phyloP scores from a whole-genome alignment of 2,113 vertebrate genomes.

The Fulmarus glacialis region DNA sequence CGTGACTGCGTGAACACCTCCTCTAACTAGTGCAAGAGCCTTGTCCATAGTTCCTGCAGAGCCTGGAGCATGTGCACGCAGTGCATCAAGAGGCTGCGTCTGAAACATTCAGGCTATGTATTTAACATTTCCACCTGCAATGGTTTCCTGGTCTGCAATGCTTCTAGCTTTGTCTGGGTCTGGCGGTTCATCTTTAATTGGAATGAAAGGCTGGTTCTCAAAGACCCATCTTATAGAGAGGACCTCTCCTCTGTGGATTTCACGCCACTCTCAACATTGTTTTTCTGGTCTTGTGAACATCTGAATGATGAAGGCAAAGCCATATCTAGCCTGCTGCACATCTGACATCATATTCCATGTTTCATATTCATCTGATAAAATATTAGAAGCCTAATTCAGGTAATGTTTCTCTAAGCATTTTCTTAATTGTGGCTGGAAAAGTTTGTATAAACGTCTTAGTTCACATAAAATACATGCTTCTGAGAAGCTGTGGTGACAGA shows the following conservation, averaged over 20 bases:
- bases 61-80: slow-evolving; percentile 44
- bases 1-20: slow-evolving; percentile 74
- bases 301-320: slow-evolving; percentile 75
- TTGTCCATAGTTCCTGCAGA: slow-evolving; percentile 69
- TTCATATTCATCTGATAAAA: slow-evolving; percentile 71
- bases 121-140: slow-evolving; percentile 82
- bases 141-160: slow-evolving; percentile 80
- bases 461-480: slow-evolving; percentile 67
- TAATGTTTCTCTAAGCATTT: slow-evolving; percentile 84
- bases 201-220: slow-evolving; percentile 85
- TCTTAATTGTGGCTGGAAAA: slow-evolving; percentile 84
- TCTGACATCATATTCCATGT: slow-evolving; percentile 66
- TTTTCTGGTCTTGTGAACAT: slow-evolving; percentile 76
- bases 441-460: slow-evolving; percentile 85
- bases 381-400: slow-evolving; percentile 75
- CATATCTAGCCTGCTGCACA: slow-evolving; percentile 72
- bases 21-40: slow-evolving; percentile 80
- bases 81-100: slow-evolving; percentile 78
- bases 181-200: slow-evolving; percentile 77
- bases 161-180: slow-evolving; percentile 68
- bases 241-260: slow-evolving; percentile 86
- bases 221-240: slow-evolving; percentile 86
- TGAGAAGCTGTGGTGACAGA: neutral
- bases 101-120: slow-evolving; percentile 89
- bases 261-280: slow-evolving; percentile 80